phyloP scores from a whole-genome alignment of 2,797 vertebrate species.

The Cyclura pinguis region DNA sequence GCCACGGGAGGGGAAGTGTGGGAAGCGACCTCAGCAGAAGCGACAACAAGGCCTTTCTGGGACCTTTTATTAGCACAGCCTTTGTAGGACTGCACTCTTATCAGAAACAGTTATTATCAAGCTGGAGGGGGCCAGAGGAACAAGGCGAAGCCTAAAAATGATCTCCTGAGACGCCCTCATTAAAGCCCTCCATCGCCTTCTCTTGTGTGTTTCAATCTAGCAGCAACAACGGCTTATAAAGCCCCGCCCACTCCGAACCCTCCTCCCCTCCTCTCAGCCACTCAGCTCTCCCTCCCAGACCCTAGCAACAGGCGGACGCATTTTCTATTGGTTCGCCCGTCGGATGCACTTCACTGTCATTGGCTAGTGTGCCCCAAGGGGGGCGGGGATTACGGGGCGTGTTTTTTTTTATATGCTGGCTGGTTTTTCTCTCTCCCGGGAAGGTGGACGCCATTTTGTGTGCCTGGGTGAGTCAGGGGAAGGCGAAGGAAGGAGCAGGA shows the following conservation, averaged over 20 bases:
- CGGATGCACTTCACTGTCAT: background rate
- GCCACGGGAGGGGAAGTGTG: too few relatives aligned
- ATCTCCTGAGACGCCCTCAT: too few relatives aligned
- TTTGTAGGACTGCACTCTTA: too few relatives aligned
- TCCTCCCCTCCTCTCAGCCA: background rate
- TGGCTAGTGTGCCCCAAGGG: background rate
- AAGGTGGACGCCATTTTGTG: slow-evolving; percentile 35
- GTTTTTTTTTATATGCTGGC: too few relatives aligned
- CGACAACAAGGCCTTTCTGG: too few relatives aligned
- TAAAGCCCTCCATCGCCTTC: background rate
- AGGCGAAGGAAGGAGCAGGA: background rate
- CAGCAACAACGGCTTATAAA: background rate
- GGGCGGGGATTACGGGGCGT: background rate
- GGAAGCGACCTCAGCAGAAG: too few relatives aligned
- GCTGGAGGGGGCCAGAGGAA: too few relatives aligned
- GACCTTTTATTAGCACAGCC: too few relatives aligned
- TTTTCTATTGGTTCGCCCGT: background rate
- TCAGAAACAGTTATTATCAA: too few relatives aligned
- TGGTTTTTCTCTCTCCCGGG: too few relatives aligned
- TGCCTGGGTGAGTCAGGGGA: background rate
- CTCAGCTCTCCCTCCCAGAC: background rate
- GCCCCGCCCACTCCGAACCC: background rate
- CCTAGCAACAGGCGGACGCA: slow-evolving; percentile 34
- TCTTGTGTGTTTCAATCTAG: background rate
- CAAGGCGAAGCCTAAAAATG: too few relatives aligned